Base-by-base conservation (phyloP, 2,797 vertebrate species). In the Semotilus atromaculatus region DNA sequence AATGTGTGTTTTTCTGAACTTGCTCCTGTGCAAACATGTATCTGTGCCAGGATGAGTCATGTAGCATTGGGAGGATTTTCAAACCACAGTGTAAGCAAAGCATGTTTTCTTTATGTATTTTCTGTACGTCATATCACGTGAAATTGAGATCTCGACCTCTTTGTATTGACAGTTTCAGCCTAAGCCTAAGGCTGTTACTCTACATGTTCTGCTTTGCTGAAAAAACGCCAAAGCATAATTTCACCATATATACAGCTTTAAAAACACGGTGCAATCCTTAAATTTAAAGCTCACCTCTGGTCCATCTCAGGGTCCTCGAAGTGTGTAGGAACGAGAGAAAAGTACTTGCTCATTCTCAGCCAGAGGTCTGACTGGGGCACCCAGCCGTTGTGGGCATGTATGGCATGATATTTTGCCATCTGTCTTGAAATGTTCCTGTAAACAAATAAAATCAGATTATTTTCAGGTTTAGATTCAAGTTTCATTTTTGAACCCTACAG, bases 351-450 rank as follows among this genome's bases (percentile, higher is more conserved):
- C 97, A 99, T 96, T 94, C 97, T 99, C 88, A 97, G 90, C 98
- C 98, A 99, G 19, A 99, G 77, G 91, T 99, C 97, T 58, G 98
- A 98, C 90, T 97, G 98, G 8, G 98, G 98, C 82, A 99, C 96
- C 98, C 98, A 99, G 88, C 98, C 98, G 58, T 99, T 99, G 88
- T 99, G 98, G 34, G 98, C 98, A 89, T 99, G 98, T 89, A 99
- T 99, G 89, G 96, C 96, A 68, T 99, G 98, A 90, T 99, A 98
- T 94, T 98, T 99, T 85, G 98, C 98, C 90, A 99, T 94, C 87
- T 99, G 98, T 85, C 96, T 94, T 40, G 97, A 97, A 92, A 99
- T 99, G 13, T 98, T 95, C 89, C 98, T 99, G 88, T 68, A 90
- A 81, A 75, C 80, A 85, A 84, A 88, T 62, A 60, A 76, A 82